Base-by-base conservation (phyloP, 1,140 invertebrate species). In the Atta texana region DNA sequence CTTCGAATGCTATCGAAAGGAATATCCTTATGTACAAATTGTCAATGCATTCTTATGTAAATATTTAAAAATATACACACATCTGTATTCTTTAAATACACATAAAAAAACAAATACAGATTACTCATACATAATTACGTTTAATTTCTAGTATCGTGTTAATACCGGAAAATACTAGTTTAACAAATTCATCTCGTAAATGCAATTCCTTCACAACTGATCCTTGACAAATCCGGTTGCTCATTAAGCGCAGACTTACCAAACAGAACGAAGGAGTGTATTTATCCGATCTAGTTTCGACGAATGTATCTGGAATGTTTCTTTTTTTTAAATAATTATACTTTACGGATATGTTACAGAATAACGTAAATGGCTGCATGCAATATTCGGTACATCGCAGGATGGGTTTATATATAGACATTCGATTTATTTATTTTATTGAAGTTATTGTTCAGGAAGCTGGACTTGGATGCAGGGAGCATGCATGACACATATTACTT, bases 391-490 rank as follows among this genome's bases (percentile, higher is more conserved):
- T 31, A 14, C 39, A 39, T 71, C 31, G n/a, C 18, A 80, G 88
- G 75, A 77, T 57, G 14, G 88, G 85, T 81, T 44, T 24, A 53
- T 28, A 63, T 57, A 59, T 34, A 44, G 16, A 81, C 55, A 39
- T 76, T 87, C 34, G 28, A 68, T 85, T 89, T 63, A 76, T 90
- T 85, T 44, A 76, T 71, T 90, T 90, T 87, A 89, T 89, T 69
- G 78, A 51, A 75, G 55, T 89, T 78, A 90, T 34, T 77, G 76
- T 75, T 80, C 68, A 87, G 71, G 74, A 44, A 84, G 51, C 21
- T 53, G 59, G 72, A 81, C 31, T 74, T 88, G 69, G 28, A 51
- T 78, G 63, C 64, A 57, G 61, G 44, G 49, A 75, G 59, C 68
- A 77, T 59, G 72, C 68, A 2, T 81, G 18, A 61, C 34, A 51